Evolutionary conservation across 2,888 invertebrate genomes (phyloP), one percentile per base, ranked within the genome.

Genomic region (Eumacrocentrus americanus): DNA sequence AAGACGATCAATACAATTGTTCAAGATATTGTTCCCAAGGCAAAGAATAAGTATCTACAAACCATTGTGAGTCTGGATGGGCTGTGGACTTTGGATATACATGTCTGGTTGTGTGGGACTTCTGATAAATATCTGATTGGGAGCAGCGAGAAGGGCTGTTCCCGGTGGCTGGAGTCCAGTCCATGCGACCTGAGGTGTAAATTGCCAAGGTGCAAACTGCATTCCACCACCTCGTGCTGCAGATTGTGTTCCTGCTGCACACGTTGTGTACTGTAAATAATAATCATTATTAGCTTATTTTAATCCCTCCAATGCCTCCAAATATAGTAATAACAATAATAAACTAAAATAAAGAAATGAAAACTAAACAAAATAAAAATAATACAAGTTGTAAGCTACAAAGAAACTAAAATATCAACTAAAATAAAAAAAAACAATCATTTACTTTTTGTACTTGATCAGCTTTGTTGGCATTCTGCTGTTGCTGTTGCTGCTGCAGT

Each of bases 121-220:
- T 38, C 94, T 82, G 67, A 94, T 93, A 78, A 91, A 90, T 72
- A 94, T 92, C 5, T 90, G 91, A 82, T 92, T 92, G 12, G 89
- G 90, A 0, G 90, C 86, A 1, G 83, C 81, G 6, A 82, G 80
- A 9, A 91, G 83, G 3, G 91, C 81, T 0, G 90, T 84, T 22
- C 60, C 60, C 34, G 88, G 86, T 0, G 90, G 88, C 69, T 88
- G 91, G 20, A 91, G 77, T 0, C 90, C 89, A 12, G 91, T 84
- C 92, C 92, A 93, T 61, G 89, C 86, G 59, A 91, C 88, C 77
- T 88, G 89, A 2, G 91, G 91, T 64, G 89, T 86, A 68, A 91
- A 88, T 82, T 89, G 90, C 92, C 92, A 92, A 1, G 91, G 91
- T 42, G 82, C 81, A 73, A 92, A 90, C 81, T 92, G 92, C 89